Conservation (phyloP, 2,888 invertebrate genomes). For the Harmothoe impar region DNA sequence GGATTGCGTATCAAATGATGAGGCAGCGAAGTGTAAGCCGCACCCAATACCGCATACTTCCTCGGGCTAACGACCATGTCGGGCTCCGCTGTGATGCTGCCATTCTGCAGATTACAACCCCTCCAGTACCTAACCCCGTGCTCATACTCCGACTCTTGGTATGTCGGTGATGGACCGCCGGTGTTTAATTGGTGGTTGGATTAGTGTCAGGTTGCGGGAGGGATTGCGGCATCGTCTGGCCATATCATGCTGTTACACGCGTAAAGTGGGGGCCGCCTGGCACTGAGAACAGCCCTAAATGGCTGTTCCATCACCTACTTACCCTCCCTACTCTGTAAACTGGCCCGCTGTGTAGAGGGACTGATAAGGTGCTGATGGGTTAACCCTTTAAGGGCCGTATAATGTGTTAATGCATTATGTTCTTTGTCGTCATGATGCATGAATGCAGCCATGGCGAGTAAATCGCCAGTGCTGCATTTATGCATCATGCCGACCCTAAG, state of each 20-base stretch:
- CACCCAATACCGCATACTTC: background rate
- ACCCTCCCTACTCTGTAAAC: background rate
- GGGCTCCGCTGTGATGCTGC: background rate
- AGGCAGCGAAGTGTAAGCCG: background rate
- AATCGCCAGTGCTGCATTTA: too few relatives aligned
- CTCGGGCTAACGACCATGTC: background rate
- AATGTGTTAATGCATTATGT: too few relatives aligned
- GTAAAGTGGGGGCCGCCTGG: background rate
- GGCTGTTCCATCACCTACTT: background rate
- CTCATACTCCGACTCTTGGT: background rate
- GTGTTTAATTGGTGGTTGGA: background rate
- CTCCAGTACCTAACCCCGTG: too few relatives aligned
- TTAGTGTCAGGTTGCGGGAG: background rate
- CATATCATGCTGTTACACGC: background rate
- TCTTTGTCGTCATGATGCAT: too few relatives aligned
- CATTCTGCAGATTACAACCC: background rate
- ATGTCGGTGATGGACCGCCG: slow-evolving; percentile 4
- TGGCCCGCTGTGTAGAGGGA: too few relatives aligned
- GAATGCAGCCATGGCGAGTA: too few relatives aligned
- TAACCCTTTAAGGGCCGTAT: too few relatives aligned
- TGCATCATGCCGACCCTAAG: too few relatives aligned
- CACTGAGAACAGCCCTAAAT: background rate
- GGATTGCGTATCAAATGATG: background rate
- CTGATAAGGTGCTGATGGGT: too few relatives aligned
- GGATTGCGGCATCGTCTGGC: background rate